Evolutionary conservation across 2,888 invertebrate genomes (phyloP).

Genomic region (Hyppa rectilinea): DNA sequence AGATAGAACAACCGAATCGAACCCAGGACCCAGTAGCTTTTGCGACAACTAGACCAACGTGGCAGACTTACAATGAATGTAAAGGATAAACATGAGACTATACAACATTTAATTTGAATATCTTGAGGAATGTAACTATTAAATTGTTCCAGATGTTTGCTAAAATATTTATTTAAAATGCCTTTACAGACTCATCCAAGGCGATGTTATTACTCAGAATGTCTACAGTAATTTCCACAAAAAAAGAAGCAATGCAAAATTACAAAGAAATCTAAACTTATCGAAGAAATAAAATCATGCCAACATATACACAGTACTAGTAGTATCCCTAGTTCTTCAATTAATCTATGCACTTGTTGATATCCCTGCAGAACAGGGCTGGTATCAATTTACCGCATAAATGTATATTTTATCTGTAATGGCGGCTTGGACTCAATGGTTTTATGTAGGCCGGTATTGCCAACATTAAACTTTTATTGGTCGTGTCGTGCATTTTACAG

Average conservation of each 20-base stretch:
- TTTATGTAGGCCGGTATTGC: slow-evolving; percentile 44
- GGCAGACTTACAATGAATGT: neutral
- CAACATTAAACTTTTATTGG: slow-evolving; percentile 47
- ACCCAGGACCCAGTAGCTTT: neutral
- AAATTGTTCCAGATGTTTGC: neutral
- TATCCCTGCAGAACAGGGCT: slow-evolving; percentile 24
- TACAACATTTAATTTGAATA: too few species aligned
- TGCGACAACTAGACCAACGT: neutral
- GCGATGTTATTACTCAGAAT: too few species aligned
- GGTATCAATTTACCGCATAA: slow-evolving; percentile 49
- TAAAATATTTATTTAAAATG: too few species aligned
- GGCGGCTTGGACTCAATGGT: slow-evolving; percentile 26
- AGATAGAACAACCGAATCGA: neutral
- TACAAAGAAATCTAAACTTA: too few species aligned
- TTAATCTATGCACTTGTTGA: neutral
- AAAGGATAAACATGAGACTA: neutral
- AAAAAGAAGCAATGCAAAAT: too few species aligned
- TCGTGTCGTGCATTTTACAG: slow-evolving; percentile 17
- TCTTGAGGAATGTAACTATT: neutral
- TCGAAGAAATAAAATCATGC: too few species aligned
- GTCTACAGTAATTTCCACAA: too few species aligned
- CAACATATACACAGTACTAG: too few species aligned
- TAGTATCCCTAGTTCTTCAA: neutral
- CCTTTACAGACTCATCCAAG: too few species aligned
- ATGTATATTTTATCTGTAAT: slow-evolving; percentile 50